A percentile compares a stretch with the other conserved stretches of the same genome.
phyloP scores from a whole-genome alignment of 64 coral and sea anemone genomes.

The Actinia equina region DNA sequence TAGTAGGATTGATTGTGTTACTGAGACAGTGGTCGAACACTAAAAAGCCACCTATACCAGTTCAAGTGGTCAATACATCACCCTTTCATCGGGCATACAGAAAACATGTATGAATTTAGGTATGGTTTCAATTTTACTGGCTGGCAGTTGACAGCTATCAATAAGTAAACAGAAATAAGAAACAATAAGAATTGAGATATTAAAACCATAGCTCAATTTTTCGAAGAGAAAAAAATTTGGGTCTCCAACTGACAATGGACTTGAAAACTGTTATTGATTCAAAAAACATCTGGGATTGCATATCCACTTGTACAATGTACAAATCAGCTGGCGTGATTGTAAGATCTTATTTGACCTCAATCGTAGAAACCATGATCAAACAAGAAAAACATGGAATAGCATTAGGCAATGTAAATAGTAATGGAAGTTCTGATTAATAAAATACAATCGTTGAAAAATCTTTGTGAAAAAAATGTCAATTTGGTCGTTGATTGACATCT shows the following conservation, averaged over 20 bases:
- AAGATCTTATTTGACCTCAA: conserved; percentile 19
- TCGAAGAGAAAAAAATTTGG: neutral
- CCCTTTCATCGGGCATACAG: neutral
- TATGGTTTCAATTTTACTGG: neutral
- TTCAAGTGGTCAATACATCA: neutral
- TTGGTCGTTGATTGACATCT: neutral
- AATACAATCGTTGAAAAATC: conserved; percentile 20
- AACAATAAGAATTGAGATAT: neutral
- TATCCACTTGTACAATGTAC: conserved; percentile 7
- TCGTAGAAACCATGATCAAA: conserved; percentile 6
- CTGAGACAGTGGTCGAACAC: neutral
- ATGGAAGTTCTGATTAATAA: conserved; percentile 27
- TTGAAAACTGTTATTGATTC: conserved; percentile 17
- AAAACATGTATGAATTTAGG: neutral
- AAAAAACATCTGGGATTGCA: neutral
- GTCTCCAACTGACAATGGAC: neutral
- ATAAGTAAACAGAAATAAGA: neutral
- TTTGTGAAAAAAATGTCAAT: neutral
- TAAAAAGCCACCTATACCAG: neutral
- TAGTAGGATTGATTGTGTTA: neutral
- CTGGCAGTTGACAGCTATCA: neutral
- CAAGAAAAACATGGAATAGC: neutral
- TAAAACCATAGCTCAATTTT: neutral
- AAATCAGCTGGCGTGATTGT: neutral
- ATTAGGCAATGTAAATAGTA: conserved; percentile 13